Evolutionary conservation across 2,797 vertebrate species (phyloP).

Genomic region (Chaunax sp.): DNA sequence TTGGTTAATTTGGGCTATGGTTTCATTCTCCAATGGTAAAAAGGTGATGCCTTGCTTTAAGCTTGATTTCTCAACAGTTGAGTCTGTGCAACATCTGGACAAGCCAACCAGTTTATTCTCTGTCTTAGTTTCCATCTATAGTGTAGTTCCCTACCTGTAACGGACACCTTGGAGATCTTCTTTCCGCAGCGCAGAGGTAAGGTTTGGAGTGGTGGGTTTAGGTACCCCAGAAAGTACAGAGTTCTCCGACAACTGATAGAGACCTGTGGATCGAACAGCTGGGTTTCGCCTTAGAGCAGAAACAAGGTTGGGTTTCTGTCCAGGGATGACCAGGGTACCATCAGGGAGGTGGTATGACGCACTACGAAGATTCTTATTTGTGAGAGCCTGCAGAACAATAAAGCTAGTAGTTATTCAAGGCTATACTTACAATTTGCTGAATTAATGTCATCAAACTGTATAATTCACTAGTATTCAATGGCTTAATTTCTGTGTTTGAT

Average conservation of each 20-base stretch:
- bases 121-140: conserved; percentile 30
- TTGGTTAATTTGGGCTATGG: background rate
- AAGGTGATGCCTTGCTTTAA: background rate
- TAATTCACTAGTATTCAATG: background rate
- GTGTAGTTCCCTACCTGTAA: conserved; percentile 59
- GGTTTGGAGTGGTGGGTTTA: conserved; percentile 68
- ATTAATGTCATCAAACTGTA: background rate
- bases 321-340: conserved; percentile 77
- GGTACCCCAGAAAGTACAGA: conserved; percentile 72
- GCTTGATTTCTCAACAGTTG: conserved; percentile 3
- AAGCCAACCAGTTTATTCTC: conserved; percentile 6
- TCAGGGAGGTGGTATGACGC: conserved; percentile 80
- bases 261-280: conserved; percentile 60
- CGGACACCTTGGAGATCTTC: conserved; percentile 55
- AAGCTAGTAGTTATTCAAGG: conserved; percentile 7
- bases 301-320: conserved; percentile 75
- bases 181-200: conserved; percentile 60
- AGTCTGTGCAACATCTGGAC: conserved; percentile 17
- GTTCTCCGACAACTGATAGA: conserved; percentile 72
- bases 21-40: conserved; percentile 10
- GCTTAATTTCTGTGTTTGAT: background rate
- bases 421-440: background rate
- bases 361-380: conserved; percentile 70
- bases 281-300: conserved; percentile 76
- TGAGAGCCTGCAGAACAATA: conserved; percentile 67